Base-by-base conservation (phyloP, 2,797 vertebrate species). In the Sparus aurata region DNA sequence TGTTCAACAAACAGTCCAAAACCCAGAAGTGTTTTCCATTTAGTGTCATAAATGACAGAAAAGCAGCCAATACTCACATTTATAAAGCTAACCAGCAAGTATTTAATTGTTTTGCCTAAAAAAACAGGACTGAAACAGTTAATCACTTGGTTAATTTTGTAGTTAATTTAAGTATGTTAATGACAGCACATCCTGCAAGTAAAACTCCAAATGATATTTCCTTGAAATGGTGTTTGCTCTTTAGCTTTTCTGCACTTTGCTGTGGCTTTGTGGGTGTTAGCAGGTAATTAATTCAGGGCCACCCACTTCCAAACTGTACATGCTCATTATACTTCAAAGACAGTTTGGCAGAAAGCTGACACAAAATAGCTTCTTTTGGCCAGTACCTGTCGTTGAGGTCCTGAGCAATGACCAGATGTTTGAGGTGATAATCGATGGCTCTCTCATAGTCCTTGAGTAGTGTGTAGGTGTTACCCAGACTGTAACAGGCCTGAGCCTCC, bases 401-500 rank as follows among this genome's bases (percentile, higher is more conserved):
- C 89, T 96, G 97, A 76, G 98, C 98, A 34, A 99, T 98, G 83
- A 95, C 94, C 63, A 99, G 95, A 93, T 99, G 98, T 92, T 98
- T 99, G 84, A 97, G 91, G 49, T 99, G 97, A 87, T 97, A 99
- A 83, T 98, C 97, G 45, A 99, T 97, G 82, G 98, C 98, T 89
- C 96, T 96, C 85, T 98, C 97, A 18, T 97, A 99, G 93, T 99
- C 98, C 62, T 97, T 97, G 38, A 99, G 95, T 23, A 99, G 93
- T 1, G 98, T 99, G 89, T 97, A 96, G 0, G 98, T 99, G 94
- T 99, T 99, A 2, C 98, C 98, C 49, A 99, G 95, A 79, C 98
- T 99, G 90, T 99, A 99, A 81, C 97, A 99, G 77, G 97, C 96
- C 92, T 99, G 98, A 2, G 98, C 98, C 90, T 99, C 98, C 68